Evolutionary conservation across 2,113 vertebrate genomes (phyloP), one percentile per base, ranked within the genome.

Genomic region (Columba janthina): DNA sequence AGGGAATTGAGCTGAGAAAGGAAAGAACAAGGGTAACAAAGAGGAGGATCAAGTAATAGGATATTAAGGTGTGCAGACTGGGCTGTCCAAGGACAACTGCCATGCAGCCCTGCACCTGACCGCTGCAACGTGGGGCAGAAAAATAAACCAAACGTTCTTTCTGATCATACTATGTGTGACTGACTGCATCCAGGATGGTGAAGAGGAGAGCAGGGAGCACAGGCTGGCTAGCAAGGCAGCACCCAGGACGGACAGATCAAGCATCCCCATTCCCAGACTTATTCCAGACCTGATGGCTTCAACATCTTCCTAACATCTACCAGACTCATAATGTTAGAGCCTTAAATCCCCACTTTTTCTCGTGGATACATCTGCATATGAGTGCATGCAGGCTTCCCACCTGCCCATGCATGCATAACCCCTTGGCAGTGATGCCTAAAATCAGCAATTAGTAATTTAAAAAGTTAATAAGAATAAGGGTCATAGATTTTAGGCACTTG

Each of bases 381-480:
- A 64, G 10, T 44, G 18, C 18, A 12, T 3, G 15, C 3, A 3
- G 29, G 34, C 44, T 73, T 73, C 44, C 34, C 54, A 48, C 15
- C 29, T 50, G 25, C 20, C 24, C 10, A 6, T 15, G 38, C 56
- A 44, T 0, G 0, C 6, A 2, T 24, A 58, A 58, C 12, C 29
- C 44, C 18, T 67, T 53, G n/a, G 14, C 17, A 44, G 17, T 44
- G 44, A 44, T 18, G 18, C 44, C 44, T 44, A 44, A 44, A 44
- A 44, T 44, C 44, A 44, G 44, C 44, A 44, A 44, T 44, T 44
- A 44, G 44, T 44, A 44, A 44, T 44, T 44, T 44, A 18, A 44
- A 44, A 44, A 44, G 44, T 44, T 16, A 15, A 16, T 44, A 42
- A 42, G 16, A 44, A 44, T 44, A 44, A 44, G 17, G 7, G 17